Base-by-base conservation (phyloP, 2,113 vertebrate genomes). In the Scomber colias region DNA sequence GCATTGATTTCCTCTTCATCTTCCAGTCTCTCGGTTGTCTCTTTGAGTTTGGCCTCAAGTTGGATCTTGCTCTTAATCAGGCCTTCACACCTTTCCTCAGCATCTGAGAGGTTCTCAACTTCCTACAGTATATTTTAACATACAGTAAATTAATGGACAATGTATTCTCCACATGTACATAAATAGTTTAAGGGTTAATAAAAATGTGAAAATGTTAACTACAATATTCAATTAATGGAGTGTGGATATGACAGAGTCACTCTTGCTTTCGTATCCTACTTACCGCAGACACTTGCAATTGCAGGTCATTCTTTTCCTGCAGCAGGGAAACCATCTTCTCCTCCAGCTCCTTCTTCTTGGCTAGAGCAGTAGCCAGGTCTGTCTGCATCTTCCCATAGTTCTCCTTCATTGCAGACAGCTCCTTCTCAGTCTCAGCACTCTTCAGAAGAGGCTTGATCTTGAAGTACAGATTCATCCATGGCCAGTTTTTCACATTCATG, bases 331-430 rank as follows among this genome's bases (percentile, higher is more conserved):
- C 94, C 94, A 95, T 94, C 44, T 94, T 95, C 82, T 94, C 93
- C 61, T 94, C 94, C 66, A 95, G 90, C 64, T 94, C 93, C 56
- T 95, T 95, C 70, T 94, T 95, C 76, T 94, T 94, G 55, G 92
- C 87, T 65, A 95, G 67, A 35, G 94, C 93, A 54, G 97, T 94
- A 0, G 94, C 77, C 1, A 98, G 94, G 9, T 96, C 95, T 1
- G 95, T 82, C 48, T 97, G 94, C 51, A 94, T 96, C 89, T 97
- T 98, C 9, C 89, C 95, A 92, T 97, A 97, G 57, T 96, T 95
- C 0, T 93, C 93, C 50, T 95, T 95, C 94, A 95, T 95, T 35
- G 85, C 87, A 4, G 21, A 16, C 73, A 95, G 84, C 75, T 95
- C 94, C 80, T 95, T 95, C 73, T 95, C 94, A 66, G 93, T 93